These are phyloP conservation scores for Melanerpes formicivorus DNA, from an alignment of 2,113 vertebrate genomes.

Conservation along the genomic window DNA sequence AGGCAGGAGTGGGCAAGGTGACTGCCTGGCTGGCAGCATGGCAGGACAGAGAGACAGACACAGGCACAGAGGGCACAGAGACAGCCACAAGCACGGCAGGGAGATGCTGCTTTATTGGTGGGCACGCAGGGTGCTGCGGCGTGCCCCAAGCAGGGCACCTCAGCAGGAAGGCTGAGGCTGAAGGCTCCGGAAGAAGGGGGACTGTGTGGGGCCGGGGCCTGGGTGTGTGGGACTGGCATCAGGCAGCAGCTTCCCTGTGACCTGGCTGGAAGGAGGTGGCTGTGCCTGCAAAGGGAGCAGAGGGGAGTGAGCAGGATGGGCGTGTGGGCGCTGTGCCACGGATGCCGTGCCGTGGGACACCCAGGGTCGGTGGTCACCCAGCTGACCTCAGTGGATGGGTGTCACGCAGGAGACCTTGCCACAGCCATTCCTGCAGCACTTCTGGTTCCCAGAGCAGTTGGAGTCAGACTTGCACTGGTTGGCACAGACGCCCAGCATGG, in stretches of 20 bases:
- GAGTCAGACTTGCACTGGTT: conserved; percentile 22
- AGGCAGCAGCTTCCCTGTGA: conserved; percentile 14
- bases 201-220: neutral
- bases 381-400: conserved; percentile 30
- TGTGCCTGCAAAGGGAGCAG: conserved; percentile 23
- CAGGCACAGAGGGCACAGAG: neutral
- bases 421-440: conserved; percentile 58
- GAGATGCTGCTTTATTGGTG: conserved; percentile 62
- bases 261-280: neutral
- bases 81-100: rapidly evolving
- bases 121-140: neutral
- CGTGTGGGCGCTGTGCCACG: rapidly evolving
- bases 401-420: conserved; percentile 33
- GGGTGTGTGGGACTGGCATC: neutral
- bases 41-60: neutral
- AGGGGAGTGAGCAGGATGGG: neutral
- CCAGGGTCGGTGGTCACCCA: neutral
- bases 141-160: neutral
- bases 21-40: rapidly evolving
- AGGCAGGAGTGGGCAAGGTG: rapidly evolving
- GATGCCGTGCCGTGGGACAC: rapidly evolving
- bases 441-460: neutral
- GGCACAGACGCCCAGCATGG: conserved; percentile 3
- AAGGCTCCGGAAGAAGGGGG: neutral
- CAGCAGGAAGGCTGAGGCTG: conserved; percentile 15